phyloP scores from a whole-genome alignment of 2,797 vertebrate genomes.

The Hemitrygon akajei region DNA sequence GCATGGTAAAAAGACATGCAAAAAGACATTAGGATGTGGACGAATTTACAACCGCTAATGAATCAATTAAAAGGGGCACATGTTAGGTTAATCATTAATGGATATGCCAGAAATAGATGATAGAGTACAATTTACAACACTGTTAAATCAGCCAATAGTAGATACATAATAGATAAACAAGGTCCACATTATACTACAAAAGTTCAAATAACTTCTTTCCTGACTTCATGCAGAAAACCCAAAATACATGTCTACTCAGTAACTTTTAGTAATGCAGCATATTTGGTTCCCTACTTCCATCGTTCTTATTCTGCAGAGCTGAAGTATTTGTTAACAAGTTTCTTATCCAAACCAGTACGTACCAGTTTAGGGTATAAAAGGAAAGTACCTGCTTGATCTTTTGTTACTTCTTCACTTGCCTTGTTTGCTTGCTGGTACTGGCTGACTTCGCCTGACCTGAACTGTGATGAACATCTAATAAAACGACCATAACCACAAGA shows the following conservation, averaged over 20 bases:
- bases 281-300: too few species aligned
- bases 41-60: neutral
- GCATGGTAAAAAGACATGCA: neutral
- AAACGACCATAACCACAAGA: too few species aligned
- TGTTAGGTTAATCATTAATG: neutral
- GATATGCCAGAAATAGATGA: neutral
- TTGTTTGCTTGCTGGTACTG: too few species aligned
- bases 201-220: neutral
- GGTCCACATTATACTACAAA: neutral
- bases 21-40: neutral
- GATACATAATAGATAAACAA: neutral
- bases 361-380: too few species aligned
- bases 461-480: too few species aligned
- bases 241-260: neutral
- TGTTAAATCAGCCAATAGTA: neutral
- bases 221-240: neutral
- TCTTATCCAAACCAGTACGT: too few species aligned
- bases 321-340: too few species aligned
- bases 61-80: neutral
- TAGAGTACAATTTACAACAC: neutral
- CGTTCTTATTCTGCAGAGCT: too few species aligned
- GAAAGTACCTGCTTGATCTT: too few species aligned
- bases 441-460: too few species aligned
- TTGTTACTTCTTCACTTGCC: too few species aligned
- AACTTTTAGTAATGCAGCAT: too few species aligned